Percentiles rank a stretch among this genome's conserved stretches.
phyloP scores from a whole-genome alignment of 2,113 vertebrate species.

The Esox niger region DNA sequence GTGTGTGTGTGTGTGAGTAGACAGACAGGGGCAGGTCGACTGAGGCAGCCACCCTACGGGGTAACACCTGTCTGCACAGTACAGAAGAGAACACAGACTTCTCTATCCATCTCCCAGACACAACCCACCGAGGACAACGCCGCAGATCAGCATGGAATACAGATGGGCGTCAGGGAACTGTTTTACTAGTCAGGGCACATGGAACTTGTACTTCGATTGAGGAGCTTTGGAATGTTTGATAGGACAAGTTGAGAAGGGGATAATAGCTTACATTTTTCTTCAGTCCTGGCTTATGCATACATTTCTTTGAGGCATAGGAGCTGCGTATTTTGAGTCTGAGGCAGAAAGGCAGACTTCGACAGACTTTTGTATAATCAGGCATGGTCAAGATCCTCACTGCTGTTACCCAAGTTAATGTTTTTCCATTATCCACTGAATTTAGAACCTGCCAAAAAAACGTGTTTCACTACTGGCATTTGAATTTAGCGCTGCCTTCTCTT shows the following conservation, averaged over 20 bases:
- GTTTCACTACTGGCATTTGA: too few species aligned
- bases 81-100: slow-evolving; percentile 16
- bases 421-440: too few species aligned
- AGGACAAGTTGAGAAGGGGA: not conserved
- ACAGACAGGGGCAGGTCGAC: slow-evolving; percentile 6
- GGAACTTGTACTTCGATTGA: not conserved
- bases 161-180: not conserved
- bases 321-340: not conserved
- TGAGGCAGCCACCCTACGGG: slow-evolving; percentile 3
- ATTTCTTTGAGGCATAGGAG: not conserved
- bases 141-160: not conserved
- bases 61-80: slow-evolving; percentile 27
- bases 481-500: too few species aligned
- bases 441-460: too few species aligned
- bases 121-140: slow-evolving; percentile 6
- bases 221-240: not conserved
- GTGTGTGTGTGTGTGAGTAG: slow-evolving; percentile 1
- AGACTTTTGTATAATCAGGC: not conserved
- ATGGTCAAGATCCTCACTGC: not conserved
- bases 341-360: not conserved
- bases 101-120: slow-evolving; percentile 19
- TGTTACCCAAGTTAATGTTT: too few species aligned
- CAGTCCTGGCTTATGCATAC: not conserved
- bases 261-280: not conserved
- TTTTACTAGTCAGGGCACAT: not conserved